Percentiles rank a stretch among this genome's conserved stretches.
These are phyloP conservation scores for Cyanistes caeruleus DNA, from an alignment of 2,113 vertebrate species.

Conservation along the genomic window DNA sequence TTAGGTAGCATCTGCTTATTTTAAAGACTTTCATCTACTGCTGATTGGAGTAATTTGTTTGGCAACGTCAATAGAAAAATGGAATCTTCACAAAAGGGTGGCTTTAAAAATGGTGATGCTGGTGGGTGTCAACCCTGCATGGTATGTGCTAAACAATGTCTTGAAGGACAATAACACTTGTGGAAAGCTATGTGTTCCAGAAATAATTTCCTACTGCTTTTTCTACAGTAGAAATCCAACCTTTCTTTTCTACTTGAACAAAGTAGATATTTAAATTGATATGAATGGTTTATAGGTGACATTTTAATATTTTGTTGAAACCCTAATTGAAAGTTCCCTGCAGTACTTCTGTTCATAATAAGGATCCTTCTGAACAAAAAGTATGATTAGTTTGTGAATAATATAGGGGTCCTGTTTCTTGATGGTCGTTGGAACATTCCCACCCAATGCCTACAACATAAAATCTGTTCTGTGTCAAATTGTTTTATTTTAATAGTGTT, in stretches of 20 bases:
- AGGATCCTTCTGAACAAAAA: background rate
- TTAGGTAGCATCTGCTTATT: conserved; percentile 89
- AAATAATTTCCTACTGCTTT: background rate
- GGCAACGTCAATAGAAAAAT: conserved; percentile 92
- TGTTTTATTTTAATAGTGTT: background rate
- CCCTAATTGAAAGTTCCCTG: background rate
- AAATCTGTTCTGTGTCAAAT: background rate
- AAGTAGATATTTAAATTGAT: background rate
- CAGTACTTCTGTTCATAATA: background rate
- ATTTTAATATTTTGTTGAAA: background rate
- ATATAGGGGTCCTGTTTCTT: background rate
- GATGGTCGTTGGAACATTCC: background rate
- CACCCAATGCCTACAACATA: background rate
- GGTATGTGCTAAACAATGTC: conserved; percentile 74
- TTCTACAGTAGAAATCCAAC: background rate
- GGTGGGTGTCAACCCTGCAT: conserved; percentile 89
- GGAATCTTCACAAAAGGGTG: conserved; percentile 91
- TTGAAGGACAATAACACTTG: background rate
- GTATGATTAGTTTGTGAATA: background rate
- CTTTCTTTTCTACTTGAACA: background rate
- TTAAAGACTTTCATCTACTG: conserved; percentile 93
- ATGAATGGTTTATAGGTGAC: background rate
- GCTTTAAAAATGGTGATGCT: conserved; percentile 88
- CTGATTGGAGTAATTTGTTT: conserved; percentile 90
- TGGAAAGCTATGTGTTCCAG: background rate